These are phyloP conservation scores for Alouatta palliata DNA, from an alignment of 2,113 vertebrate species.

Conservation along the genomic window DNA sequence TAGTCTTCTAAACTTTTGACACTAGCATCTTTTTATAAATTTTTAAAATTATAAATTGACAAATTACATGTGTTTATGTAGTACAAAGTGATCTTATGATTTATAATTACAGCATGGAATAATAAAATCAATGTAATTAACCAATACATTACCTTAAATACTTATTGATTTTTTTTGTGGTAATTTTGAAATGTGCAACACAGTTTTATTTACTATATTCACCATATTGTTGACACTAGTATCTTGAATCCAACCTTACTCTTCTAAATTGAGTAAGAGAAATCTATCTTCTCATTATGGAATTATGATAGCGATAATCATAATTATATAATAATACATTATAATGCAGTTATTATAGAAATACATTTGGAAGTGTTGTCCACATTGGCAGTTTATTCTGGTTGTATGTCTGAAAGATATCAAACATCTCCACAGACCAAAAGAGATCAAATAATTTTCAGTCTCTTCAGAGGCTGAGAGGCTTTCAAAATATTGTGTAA, in stretches of 20 bases:
- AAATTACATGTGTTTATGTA: not conserved
- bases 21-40: not conserved
- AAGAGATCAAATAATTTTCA: conserved; percentile 32
- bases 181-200: not conserved
- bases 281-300: not conserved
- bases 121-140: not conserved
- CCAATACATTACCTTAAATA: not conserved
- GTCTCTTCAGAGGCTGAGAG: not conserved
- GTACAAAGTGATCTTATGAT: not conserved
- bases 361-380: not conserved
- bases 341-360: not conserved
- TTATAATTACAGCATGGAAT: not conserved
- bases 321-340: not conserved
- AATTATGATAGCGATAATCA: conserved; percentile 8
- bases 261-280: not conserved
- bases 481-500: not conserved
- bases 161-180: not conserved
- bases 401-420: conserved; percentile 2
- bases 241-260: not conserved
- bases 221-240: not conserved
- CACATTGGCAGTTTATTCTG: conserved; percentile 30
- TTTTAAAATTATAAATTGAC: not conserved
- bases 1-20: not conserved
- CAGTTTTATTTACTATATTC: not conserved
- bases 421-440: not conserved